These are phyloP conservation scores for Carabus problematicus DNA, from an alignment of 2,888 invertebrate genomes.

Conservation along the genomic window DNA sequence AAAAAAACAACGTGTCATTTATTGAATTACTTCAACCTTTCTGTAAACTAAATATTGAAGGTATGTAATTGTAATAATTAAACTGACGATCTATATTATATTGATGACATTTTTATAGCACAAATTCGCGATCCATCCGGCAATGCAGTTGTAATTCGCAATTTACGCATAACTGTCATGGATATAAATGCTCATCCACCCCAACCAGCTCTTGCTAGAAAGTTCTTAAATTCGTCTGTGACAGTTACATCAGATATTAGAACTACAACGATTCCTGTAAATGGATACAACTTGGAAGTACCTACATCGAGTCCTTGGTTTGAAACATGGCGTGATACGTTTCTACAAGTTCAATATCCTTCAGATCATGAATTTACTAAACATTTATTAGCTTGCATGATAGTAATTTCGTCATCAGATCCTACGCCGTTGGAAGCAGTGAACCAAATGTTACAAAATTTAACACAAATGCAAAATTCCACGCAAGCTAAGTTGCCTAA, in stretches of 20 bases:
- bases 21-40: constrained; percentile 92
- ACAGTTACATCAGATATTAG: constrained; percentile 54
- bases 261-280: constrained; percentile 51
- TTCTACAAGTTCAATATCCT: constrained; percentile 85
- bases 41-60: constrained; percentile 76
- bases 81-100: constrained; percentile 13
- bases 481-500: constrained; percentile 81
- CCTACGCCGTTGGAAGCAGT: constrained; percentile 83
- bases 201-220: constrained; percentile 81
- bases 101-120: constrained; percentile 62
- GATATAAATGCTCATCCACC: constrained; percentile 85
- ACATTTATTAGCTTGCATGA: constrained; percentile 83
- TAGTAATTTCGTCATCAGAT: constrained; percentile 76
- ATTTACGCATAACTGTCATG: constrained; percentile 78
- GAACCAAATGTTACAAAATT: constrained; percentile 78
- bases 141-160: constrained; percentile 72
- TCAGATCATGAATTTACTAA: constrained; percentile 97
- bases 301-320: constrained; percentile 91
- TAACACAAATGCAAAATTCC: constrained; percentile 79
- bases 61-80: constrained; percentile 57
- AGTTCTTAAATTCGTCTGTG: constrained; percentile 72
- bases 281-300: constrained; percentile 68
- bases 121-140: constrained; percentile 86
- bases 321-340: constrained; percentile 93
- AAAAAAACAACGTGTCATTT: constrained; percentile 90